These are phyloP conservation scores for Nomada lathburiana DNA, from an alignment of 2,888 invertebrate species.

Conservation along the genomic window DNA sequence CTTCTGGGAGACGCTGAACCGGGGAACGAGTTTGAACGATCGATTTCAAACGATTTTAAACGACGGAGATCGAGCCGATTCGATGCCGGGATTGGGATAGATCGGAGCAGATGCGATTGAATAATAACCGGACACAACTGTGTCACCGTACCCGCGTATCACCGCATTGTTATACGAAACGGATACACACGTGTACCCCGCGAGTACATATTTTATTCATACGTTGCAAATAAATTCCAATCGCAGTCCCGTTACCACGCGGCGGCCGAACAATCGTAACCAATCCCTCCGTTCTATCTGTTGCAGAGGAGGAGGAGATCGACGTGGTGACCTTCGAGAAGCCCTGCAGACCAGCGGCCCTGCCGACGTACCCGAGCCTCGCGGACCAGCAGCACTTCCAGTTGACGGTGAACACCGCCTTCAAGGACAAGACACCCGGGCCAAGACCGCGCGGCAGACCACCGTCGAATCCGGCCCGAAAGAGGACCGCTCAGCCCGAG, in stretches of 20 bases:
- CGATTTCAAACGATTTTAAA: not conserved
- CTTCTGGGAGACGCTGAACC: not conserved
- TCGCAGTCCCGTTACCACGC: no score
- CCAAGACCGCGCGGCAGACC: constrained; percentile 78
- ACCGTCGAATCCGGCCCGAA: constrained; percentile 65
- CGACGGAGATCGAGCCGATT: no score
- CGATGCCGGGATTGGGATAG: no score
- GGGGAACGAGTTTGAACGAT: not conserved
- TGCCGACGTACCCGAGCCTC: constrained; percentile 90
- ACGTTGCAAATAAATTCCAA: no score
- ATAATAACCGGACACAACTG: no score
- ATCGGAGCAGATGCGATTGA: no score
- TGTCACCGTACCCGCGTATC: no score
- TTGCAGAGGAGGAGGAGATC: constrained; percentile 94
- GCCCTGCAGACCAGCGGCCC: constrained; percentile 78
- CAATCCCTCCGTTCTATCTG: constrained; percentile 71
- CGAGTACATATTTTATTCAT: no score
- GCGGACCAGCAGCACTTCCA: constrained; percentile 88
- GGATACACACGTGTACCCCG: no score
- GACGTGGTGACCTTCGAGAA: constrained; percentile 92
- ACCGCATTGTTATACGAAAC: no score
- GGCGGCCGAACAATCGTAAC: not conserved
- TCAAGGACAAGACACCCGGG: constrained; percentile 76
- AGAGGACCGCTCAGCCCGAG: constrained; percentile 45
- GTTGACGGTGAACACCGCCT: constrained; percentile 76